phyloP scores from a whole-genome alignment of 2,888 invertebrate species.

The Lordiphosa fenestrarum region DNA sequence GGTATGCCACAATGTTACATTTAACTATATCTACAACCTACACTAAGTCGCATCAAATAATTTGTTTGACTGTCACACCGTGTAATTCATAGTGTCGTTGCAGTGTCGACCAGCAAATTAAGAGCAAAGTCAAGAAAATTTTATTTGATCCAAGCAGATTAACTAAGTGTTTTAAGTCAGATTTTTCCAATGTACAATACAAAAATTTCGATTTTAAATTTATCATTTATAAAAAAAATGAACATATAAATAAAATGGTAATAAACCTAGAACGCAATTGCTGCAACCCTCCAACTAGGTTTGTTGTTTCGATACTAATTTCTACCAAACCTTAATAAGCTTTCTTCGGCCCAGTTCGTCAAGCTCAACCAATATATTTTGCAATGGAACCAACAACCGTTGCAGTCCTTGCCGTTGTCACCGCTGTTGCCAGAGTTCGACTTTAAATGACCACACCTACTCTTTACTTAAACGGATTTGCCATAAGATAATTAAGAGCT shows the following conservation, averaged over 20 bases:
- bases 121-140: too few relatives aligned
- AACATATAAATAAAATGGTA: constrained; percentile 46
- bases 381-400: constrained; percentile 34
- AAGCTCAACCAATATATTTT: constrained; percentile 53
- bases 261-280: constrained; percentile 44
- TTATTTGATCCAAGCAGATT: neutral
- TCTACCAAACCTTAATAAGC: neutral
- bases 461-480: constrained; percentile 69
- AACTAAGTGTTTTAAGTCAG: constrained; percentile 24
- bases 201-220: constrained; percentile 29
- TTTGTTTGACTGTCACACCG: too few relatives aligned
- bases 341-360: constrained; percentile 50
- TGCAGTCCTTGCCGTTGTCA: constrained; percentile 40
- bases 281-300: constrained; percentile 54
- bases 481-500: constrained; percentile 66
- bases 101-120: too few relatives aligned
- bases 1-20: too few relatives aligned
- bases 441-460: constrained; percentile 65
- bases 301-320: neutral
- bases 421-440: constrained; percentile 43
- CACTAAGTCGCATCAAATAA: too few relatives aligned
- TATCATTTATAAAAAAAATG: constrained; percentile 32
- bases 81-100: too few relatives aligned
- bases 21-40: too few relatives aligned
- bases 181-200: neutral